These are phyloP conservation scores for Acropora tenuis DNA, from an alignment of 64 coral and sea anemone genomes.

Conservation along the genomic window DNA sequence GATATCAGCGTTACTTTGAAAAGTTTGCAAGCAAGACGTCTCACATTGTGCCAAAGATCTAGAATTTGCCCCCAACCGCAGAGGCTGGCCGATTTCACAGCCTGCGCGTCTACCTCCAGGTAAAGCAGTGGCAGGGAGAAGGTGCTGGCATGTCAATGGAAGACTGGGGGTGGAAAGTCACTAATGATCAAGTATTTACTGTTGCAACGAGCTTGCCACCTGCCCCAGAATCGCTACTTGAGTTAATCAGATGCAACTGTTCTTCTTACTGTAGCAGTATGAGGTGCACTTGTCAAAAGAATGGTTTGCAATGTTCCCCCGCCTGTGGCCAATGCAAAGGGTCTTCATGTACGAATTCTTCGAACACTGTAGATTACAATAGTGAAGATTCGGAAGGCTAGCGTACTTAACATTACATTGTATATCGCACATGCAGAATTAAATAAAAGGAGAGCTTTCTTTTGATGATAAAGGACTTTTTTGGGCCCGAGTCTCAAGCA, in stretches of 20 bases:
- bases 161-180: not conserved
- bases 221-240: conserved; percentile 31
- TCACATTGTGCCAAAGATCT: not conserved
- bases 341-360: conserved; percentile 17
- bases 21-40: conserved; percentile 23
- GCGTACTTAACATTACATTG: not conserved
- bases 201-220: not conserved
- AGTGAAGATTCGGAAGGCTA: conserved; percentile 36
- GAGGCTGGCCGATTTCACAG: not conserved
- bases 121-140: not conserved
- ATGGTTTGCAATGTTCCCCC: conserved; percentile 50
- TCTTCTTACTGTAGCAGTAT: conserved; percentile 33
- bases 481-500: not conserved
- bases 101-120: not conserved
- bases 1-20: not conserved
- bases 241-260: conserved; percentile 63
- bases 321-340: conserved; percentile 35
- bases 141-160: not conserved
- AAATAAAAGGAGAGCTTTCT: not conserved
- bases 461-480: conserved; percentile 26
- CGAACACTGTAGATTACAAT: not conserved
- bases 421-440: conserved; percentile 4
- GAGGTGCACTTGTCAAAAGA: conserved; percentile 52
- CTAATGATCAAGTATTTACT: conserved; percentile 23
- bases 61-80: not conserved